phyloP scores from a whole-genome alignment of 2,797 vertebrate species.

The Otus scops region DNA sequence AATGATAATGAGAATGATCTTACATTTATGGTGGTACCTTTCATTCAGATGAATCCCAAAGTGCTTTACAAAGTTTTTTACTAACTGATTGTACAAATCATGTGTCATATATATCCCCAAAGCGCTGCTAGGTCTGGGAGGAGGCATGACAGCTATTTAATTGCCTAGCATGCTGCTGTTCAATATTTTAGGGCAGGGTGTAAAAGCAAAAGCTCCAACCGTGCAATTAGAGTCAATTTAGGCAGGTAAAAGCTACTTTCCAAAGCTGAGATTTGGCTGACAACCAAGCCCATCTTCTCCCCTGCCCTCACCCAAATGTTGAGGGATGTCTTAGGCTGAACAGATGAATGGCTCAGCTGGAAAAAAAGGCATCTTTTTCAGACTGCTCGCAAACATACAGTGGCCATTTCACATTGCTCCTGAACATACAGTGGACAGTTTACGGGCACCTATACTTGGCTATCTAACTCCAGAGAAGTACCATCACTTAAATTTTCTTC shows the following conservation, averaged over 20 bases:
- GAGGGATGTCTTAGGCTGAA: neutral
- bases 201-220: conserved; percentile 8
- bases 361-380: neutral
- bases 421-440: neutral
- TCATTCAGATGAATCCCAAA: conserved; percentile 52
- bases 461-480: neutral
- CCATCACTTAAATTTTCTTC: neutral
- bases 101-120: conserved; percentile 8
- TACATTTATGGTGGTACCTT: conserved; percentile 50
- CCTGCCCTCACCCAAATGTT: neutral
- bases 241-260: neutral
- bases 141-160: conserved; percentile 35
- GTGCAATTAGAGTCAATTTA: neutral
- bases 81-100: conserved; percentile 51
- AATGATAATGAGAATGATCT: conserved; percentile 58
- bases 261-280: neutral
- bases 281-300: neutral
- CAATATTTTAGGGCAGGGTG: neutral
- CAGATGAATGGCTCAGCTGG: neutral
- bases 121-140: neutral
- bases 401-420: neutral
- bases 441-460: neutral
- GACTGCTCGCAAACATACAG: neutral
- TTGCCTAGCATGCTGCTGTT: neutral
- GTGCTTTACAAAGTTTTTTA: conserved; percentile 44